Evolutionary conservation across 2,888 invertebrate species (phyloP).

Genomic region (Drosophila melanocephala): DNA sequence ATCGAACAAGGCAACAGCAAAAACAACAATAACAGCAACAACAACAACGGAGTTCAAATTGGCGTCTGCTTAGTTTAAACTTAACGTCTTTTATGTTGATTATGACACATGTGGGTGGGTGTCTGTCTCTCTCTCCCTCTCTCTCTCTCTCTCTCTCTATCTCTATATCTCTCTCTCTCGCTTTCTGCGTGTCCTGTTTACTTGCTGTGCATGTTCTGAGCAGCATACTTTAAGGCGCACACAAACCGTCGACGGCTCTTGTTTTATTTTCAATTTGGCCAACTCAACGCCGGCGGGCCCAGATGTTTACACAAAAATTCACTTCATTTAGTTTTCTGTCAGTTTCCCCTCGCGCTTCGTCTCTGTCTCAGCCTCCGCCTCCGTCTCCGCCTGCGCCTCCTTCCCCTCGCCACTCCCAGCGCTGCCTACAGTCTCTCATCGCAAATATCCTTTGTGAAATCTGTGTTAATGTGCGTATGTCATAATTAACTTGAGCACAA

Average conservation of each 20-base stretch:
- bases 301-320: constrained; percentile 72
- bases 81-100: constrained; percentile 76
- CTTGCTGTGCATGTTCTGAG: constrained; percentile 36
- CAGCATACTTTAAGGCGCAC: constrained; percentile 32
- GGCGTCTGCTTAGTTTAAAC: constrained; percentile 76
- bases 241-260: constrained; percentile 1
- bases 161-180: neutral
- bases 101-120: constrained; percentile 67
- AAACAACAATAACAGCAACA: constrained; percentile 3
- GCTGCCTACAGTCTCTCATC: neutral
- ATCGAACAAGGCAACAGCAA: constrained; percentile 44
- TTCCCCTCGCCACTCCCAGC: neutral
- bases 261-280: constrained; percentile 52
- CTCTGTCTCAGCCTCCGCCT: neutral
- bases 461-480: constrained; percentile 53
- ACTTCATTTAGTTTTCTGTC: constrained; percentile 72
- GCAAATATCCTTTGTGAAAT: constrained; percentile 46
- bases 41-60: constrained; percentile 31
- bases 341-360: constrained; percentile 9
- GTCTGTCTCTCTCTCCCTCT: neutral
- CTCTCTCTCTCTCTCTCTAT: neutral
- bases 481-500: constrained; percentile 62
- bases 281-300: constrained; percentile 47
- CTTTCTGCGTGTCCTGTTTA: constrained; percentile 30
- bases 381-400: neutral